Base-by-base conservation (phyloP, 1,140 invertebrate genomes). In the Meloidogyne hapla region DNA sequence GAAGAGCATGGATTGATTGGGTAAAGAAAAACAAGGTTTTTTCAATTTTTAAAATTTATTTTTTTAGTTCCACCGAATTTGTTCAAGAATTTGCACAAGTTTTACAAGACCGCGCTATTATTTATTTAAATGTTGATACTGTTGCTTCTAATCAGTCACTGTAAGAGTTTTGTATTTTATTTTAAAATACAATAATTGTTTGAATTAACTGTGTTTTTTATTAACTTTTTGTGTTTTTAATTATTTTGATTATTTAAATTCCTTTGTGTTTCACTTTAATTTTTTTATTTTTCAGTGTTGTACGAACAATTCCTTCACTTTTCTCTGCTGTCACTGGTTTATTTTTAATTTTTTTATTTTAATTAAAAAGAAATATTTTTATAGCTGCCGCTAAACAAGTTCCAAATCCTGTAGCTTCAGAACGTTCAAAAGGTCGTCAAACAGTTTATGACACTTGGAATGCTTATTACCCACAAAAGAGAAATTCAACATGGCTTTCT, bases 1-100 rank as follows among this genome's bases (percentile, higher is more conserved):
- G 90, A 90, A 83, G 89, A 90, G 76, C 88, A 88, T 65, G 84
- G 83, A 28, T 45, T 79, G 26, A 72, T 79, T 28, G 77, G 72
- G 70, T 77, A 26, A 18, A 18, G n/a, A n/a, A n/a, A n/a, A n/a
- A n/a, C n/a, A 76, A 28, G 42, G 10, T 66, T 61, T 25, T 65
- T 25, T 2, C 26, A 75, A 48, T 33, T 78, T 40, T 25, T 21
- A 38, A 1, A 71, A 3, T 33, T 74, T 38, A 15, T 28, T 62
- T 73, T 61, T 38, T 90, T 66, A 89, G 90, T 12, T 87, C 83
- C 1, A 87, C 79, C n/a, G 84, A 85, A 63, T 85, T 86, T 56
- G 80, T 77, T 6, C 80, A 86, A 73, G 84, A 86, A 63, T 87
- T 81, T 74, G 79, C 79, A 23, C 68, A 79, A 38, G 69, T 85